Base-by-base conservation (phyloP, 2,113 vertebrate genomes). In the Pangasianodon gigas region DNA sequence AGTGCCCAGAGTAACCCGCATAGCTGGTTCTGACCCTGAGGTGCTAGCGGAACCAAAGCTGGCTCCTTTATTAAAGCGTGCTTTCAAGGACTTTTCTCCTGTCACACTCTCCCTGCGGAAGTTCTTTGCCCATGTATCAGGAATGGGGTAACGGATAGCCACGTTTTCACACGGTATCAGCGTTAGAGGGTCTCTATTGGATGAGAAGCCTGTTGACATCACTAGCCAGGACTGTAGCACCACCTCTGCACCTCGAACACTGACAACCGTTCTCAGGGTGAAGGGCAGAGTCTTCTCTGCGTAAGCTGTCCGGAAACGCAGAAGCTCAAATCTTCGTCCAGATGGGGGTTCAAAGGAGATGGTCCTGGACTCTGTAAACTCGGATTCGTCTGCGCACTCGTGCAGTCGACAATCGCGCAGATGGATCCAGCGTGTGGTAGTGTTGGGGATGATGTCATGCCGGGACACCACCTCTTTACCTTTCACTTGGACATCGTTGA, bases 161-260 rank as follows among this genome's bases (percentile, higher is more conserved):
- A 98, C 96, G 0, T 97, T 97, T 93, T 98, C 97, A 92, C 97
- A 98, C 24, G 97, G 97, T 6, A 97, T 96, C 93, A 97, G 94
- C 71, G 95, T 96, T 89, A 98, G 95, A 60, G 95, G 94, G 89
- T 98, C 97, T 2, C 96, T 92, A 92, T 97, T 98, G 41, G 97
- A 96, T 21, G 96, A 97, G 94, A 97, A 97, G 4, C 97, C 97
- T 0, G 96, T 84, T 3, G 97, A 97, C 97, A 98, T 97, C 91
- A 97, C 93, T 86, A 98, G 93, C 97, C 97, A 98, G 90, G 97
- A 98, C 94, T 98, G 97, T n/a, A 98, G 92, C 89, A 97, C 96
- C 92, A 98, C 97, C 92, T 97, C 97, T 0, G 97, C 97, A 74
- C 97, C 97, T 0, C 87, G 95, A 91, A 98, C 93, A 60, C 95